These are phyloP conservation scores for Phataginus tetradactyla DNA, from an alignment of 2,797 vertebrate genomes.

Conservation along the genomic window DNA sequence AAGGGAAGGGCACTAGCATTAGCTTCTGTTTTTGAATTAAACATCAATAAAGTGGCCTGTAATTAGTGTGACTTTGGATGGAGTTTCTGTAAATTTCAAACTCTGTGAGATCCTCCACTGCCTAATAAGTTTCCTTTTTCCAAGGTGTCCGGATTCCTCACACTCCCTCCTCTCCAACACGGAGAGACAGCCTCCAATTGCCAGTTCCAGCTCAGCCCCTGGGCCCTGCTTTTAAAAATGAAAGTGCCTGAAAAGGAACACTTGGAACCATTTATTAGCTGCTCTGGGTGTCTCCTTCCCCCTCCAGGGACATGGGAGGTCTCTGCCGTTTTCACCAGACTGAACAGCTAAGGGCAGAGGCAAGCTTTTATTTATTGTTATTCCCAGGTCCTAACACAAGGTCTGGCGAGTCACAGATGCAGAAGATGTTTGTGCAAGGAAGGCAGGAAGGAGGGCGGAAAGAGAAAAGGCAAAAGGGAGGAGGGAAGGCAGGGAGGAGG, in stretches of 20 bases:
- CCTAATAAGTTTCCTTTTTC: conserved; percentile 84
- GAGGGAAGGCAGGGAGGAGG: neutral
- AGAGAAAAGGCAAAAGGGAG: neutral
- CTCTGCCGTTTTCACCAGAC: neutral
- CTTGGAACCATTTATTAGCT: conserved; percentile 69
- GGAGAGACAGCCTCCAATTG: conserved; percentile 81
- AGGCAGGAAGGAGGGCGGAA: neutral
- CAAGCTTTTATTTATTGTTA: neutral
- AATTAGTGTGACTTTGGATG: conserved; percentile 86
- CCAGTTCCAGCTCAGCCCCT: conserved; percentile 65
- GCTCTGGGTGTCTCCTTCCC: conserved; percentile 48
- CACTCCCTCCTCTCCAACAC: conserved; percentile 59
- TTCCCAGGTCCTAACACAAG: neutral
- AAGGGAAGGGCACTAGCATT: conserved; percentile 73
- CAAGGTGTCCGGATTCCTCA: conserved; percentile 78
- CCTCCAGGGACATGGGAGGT: neutral
- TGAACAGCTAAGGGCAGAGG: neutral
- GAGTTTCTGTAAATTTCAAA: conserved; percentile 85
- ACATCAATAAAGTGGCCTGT: conserved; percentile 88
- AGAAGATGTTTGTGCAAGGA: neutral
- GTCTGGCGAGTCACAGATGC: neutral
- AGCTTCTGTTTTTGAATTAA: conserved; percentile 88
- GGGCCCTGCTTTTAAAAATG: conserved; percentile 73
- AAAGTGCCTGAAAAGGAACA: conserved; percentile 72
- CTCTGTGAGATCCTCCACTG: conserved; percentile 80